Percentiles rank a stretch among this genome's conserved stretches.
phyloP scores from a whole-genome alignment of 2,797 vertebrate species.

The Ataeniobius toweri region DNA sequence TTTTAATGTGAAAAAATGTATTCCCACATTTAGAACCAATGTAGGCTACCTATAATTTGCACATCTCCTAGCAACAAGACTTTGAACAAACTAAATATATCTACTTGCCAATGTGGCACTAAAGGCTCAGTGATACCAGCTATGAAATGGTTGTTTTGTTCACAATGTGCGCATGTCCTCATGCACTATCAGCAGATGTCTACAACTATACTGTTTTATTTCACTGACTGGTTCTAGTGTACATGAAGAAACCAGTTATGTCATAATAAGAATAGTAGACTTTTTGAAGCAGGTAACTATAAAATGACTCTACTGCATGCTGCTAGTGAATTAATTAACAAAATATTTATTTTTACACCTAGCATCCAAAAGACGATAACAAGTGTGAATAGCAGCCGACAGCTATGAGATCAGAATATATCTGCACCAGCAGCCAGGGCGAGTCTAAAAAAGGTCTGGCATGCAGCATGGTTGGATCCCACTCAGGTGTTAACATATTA shows the following conservation, averaged over 20 bases:
- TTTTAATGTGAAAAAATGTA: conserved; percentile 64
- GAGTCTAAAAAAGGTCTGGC: not conserved
- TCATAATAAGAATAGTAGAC: not conserved
- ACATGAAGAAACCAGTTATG: not conserved
- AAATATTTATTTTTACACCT: not conserved
- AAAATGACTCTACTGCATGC: too few relatives aligned
- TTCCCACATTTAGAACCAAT: conserved; percentile 65
- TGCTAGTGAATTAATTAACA: not conserved
- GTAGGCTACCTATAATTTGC: conserved; percentile 74
- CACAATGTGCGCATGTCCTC: not conserved
- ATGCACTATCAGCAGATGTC: conserved; percentile 1
- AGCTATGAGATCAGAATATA: not conserved
- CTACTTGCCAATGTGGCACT: conserved; percentile 67
- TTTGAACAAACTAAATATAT: conserved; percentile 81
- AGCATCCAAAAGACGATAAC: not conserved
- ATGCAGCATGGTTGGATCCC: conserved; percentile 1
- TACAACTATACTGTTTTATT: not conserved
- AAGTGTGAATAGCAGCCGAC: not conserved
- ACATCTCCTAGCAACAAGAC: conserved; percentile 82
- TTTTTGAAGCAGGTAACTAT: too few relatives aligned
- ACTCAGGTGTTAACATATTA: not conserved
- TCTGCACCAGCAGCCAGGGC: not conserved
- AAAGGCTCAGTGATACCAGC: conserved; percentile 32
- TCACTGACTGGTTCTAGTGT: not conserved
- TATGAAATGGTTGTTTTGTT: conserved; percentile 12